Evolutionary conservation across 2,797 vertebrate species (phyloP).

Genomic region (Sebastes aleutianus): DNA sequence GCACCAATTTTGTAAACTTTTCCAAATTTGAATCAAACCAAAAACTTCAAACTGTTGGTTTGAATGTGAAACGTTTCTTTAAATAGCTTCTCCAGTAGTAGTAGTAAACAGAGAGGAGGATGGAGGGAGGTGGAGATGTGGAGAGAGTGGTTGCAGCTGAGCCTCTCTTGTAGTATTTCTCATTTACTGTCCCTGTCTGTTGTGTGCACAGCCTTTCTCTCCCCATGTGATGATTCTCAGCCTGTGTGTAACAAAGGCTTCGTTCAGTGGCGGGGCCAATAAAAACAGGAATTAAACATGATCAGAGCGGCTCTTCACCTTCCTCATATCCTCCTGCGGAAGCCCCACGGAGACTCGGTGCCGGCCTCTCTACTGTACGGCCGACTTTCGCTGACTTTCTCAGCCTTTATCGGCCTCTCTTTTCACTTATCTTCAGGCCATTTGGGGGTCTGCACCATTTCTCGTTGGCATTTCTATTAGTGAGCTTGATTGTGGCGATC

Average conservation of each 20-base stretch:
- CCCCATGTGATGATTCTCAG: slow-evolving; percentile 17
- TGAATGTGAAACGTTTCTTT: not conserved
- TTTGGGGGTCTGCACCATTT: not conserved
- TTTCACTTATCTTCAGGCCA: slow-evolving; percentile 25
- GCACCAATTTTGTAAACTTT: not conserved
- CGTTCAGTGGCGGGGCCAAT: slow-evolving; percentile 41
- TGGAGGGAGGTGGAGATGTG: not conserved
- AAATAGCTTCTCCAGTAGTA: slow-evolving; percentile 1
- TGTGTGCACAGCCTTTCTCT: slow-evolving; percentile 53
- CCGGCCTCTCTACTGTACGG: not conserved
- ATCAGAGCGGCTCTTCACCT: slow-evolving; percentile 51
- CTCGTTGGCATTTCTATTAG: slow-evolving; percentile 45
- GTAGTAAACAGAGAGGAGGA: slow-evolving; percentile 9
- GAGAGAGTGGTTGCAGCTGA: slow-evolving; percentile 4
- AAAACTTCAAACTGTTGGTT: not conserved
- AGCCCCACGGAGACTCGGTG: not conserved
- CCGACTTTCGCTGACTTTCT: slow-evolving; percentile 13
- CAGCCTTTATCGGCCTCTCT: slow-evolving; percentile 11
- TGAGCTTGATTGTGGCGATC: slow-evolving; percentile 31
- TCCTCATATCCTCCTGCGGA: slow-evolving; percentile 13
- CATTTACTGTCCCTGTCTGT: slow-evolving; percentile 47
- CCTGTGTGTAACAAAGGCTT: slow-evolving; percentile 59
- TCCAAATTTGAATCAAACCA: not conserved
- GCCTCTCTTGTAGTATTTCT: slow-evolving; percentile 41
- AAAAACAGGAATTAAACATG: slow-evolving; percentile 60